phyloP scores from a whole-genome alignment of 2,113 vertebrate species.

The Progne subis region DNA sequence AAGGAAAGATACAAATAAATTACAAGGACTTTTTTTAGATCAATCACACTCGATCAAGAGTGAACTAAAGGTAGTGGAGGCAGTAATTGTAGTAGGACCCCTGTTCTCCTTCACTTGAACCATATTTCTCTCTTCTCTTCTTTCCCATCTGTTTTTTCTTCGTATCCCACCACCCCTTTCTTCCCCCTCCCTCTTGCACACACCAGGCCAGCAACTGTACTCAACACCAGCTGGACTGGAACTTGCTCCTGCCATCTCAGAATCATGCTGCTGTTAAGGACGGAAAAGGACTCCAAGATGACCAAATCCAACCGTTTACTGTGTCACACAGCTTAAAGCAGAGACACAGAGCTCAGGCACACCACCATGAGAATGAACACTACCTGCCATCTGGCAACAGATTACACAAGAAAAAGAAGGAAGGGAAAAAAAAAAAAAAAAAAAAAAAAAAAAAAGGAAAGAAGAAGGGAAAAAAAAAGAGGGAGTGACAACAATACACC shows the following conservation, averaged over 20 bases:
- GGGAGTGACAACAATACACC: not conserved
- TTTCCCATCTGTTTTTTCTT: not conserved
- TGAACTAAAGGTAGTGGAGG: not conserved
- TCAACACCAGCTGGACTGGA: not conserved
- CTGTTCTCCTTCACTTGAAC: rapidly evolving
- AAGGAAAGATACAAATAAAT: not conserved
- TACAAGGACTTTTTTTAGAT: not conserved
- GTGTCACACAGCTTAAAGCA: not conserved
- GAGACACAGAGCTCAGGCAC: not conserved
- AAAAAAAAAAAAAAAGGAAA: not conserved
- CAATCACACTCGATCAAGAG: not conserved
- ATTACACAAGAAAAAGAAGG: not conserved
- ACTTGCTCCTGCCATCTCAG: not conserved
- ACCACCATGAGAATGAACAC: not conserved
- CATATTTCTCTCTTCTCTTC: not conserved
- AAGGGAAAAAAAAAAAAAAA: rapidly evolving
- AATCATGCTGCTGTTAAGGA: not conserved
- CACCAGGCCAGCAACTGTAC: not conserved
- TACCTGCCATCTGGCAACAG: not conserved
- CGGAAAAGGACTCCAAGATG: not conserved
- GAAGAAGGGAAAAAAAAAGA: not conserved
- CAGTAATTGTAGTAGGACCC: not conserved
- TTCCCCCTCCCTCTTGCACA: not conserved
- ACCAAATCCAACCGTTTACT: not conserved
- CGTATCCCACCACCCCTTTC: not conserved